Conservation (phyloP, 2,113 vertebrate species). For the Oncorhynchus gorbuscha region DNA sequence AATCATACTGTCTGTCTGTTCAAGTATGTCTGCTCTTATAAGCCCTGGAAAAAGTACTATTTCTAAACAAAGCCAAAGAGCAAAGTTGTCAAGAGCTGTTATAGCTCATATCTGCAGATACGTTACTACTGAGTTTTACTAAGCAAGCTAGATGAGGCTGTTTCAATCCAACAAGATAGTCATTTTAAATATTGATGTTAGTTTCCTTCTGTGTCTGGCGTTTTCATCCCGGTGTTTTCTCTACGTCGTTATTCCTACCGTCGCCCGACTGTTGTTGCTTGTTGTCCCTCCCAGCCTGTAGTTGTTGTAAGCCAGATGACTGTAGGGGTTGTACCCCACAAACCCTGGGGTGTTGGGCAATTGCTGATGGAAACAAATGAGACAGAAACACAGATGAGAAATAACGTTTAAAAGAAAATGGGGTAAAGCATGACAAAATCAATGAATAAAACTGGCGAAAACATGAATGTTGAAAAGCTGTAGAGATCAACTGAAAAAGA, state of each 20-base stretch:
- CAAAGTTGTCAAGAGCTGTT: background rate
- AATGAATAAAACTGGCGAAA: background rate
- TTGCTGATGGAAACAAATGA: conserved; percentile 99
- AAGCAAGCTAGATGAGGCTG: background rate
- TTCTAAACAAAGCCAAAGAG: background rate
- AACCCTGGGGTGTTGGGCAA: conserved; percentile 99
- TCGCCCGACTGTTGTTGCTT: conserved; percentile 99
- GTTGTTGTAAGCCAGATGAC: conserved; percentile 99
- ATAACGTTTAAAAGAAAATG: conserved; percentile 62
- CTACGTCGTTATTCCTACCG: conserved; percentile 92
- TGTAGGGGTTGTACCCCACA: conserved; percentile 99
- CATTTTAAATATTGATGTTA: background rate
- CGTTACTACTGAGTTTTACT: too few species aligned
- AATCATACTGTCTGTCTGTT: background rate
- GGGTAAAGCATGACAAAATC: conserved; percentile 36
- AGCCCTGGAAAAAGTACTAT: background rate
- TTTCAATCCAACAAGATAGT: background rate
- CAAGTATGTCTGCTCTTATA: background rate
- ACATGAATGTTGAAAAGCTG: background rate
- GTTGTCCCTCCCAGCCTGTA: conserved; percentile 99
- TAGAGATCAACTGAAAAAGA: background rate
- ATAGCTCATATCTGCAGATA: background rate
- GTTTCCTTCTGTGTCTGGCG: background rate
- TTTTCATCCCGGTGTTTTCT: conserved; percentile 40
- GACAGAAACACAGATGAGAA: conserved; percentile 96